Evolutionary conservation across 2,113 vertebrate genomes (phyloP).

Genomic region (Stercorarius parasiticus): DNA sequence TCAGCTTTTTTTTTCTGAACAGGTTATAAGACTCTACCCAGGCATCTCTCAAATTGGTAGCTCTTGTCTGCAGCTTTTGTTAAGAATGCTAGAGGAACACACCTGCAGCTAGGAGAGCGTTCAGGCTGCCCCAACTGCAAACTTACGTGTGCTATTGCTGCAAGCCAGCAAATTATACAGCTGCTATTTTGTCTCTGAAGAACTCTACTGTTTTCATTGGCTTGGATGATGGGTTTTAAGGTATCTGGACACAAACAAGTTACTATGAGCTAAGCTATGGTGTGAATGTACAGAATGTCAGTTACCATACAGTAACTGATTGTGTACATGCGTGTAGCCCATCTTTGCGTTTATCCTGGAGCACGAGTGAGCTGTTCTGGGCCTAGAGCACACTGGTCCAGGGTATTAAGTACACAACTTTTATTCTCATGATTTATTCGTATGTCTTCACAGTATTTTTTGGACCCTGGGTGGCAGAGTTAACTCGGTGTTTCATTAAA

Average conservation of each 20-base stretch:
- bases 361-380: not conserved
- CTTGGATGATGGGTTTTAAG: not conserved
- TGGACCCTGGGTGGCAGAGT: not conserved
- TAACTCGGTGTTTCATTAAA: not conserved
- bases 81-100: not conserved
- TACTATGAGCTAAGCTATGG: not conserved
- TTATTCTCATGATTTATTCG: not conserved
- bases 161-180: not conserved
- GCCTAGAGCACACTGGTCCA: not conserved
- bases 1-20: not conserved
- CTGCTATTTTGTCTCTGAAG: not conserved
- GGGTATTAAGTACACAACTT: not conserved
- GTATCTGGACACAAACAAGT: constrained; percentile 18
- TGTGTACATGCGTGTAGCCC: not conserved
- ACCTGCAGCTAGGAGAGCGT: not conserved
- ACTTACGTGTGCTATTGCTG: not conserved
- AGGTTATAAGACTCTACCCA: not conserved
- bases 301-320: not conserved
- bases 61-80: not conserved
- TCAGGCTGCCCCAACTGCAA: not conserved
- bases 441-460: not conserved
- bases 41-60: not conserved
- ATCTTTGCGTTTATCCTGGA: not conserved
- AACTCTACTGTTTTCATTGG: constrained; percentile 12
- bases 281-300: not conserved